Percentiles rank a stretch among this genome's conserved stretches.
Conservation (phyloP, 2,888 invertebrate species). For the Marronus borbonicus region DNA sequence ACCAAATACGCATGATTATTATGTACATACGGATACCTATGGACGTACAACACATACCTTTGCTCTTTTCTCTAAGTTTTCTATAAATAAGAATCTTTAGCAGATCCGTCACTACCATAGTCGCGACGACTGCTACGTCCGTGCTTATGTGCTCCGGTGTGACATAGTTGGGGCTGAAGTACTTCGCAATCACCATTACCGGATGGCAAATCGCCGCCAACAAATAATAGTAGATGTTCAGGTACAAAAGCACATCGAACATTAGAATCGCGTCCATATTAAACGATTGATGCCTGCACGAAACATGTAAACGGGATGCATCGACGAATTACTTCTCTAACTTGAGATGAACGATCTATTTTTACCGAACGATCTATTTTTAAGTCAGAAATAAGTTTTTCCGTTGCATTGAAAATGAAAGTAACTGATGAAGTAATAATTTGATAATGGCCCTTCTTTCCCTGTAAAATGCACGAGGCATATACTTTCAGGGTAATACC, state of each 20-base stretch:
- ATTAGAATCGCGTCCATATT: conserved; percentile 59
- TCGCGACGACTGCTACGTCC: conserved; percentile 58
- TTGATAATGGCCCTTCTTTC: neutral
- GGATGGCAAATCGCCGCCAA: conserved; percentile 57
- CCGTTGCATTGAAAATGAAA: neutral
- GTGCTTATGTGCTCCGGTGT: conserved; percentile 55
- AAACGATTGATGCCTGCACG: neutral
- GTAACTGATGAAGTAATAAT: neutral
- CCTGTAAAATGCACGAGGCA: neutral
- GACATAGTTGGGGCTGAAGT: conserved; percentile 56
- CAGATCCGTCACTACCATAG: conserved; percentile 58
- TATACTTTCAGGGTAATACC: neutral
- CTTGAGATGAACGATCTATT: conserved; percentile 3
- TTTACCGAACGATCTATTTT: conserved; percentile 8
- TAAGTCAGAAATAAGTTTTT: neutral
- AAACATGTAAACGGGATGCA: conserved; percentile 1
- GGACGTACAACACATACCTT: conserved; percentile 54
- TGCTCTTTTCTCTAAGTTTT: conserved; percentile 55
- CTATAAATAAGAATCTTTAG: conserved; percentile 57
- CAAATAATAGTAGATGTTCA: conserved; percentile 59
- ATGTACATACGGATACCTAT: too few relatives aligned
- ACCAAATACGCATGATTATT: too few relatives aligned
- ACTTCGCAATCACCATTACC: conserved; percentile 58
- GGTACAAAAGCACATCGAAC: conserved; percentile 60
- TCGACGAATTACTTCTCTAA: neutral